Evolutionary conservation across 2,797 vertebrate species (phyloP).

Genomic region (Anabas testudineus): DNA sequence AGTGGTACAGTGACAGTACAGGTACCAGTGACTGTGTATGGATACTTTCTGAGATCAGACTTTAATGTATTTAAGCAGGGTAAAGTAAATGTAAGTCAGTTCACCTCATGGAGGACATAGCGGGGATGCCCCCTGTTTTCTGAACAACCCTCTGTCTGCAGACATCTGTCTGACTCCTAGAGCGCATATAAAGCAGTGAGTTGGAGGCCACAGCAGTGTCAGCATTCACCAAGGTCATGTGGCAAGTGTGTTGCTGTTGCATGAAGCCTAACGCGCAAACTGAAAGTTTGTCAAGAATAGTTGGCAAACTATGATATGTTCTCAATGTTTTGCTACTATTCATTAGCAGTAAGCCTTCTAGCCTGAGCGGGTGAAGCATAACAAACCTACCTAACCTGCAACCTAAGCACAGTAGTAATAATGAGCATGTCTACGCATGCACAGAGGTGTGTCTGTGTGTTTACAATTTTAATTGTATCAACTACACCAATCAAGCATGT

Average conservation of each 20-base stretch:
- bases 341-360: background rate
- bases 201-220: slow-evolving; percentile 15
- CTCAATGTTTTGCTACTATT: too few relatives aligned
- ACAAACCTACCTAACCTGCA: background rate
- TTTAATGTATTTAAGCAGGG: background rate
- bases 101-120: background rate
- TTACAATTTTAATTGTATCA: too few relatives aligned
- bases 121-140: slow-evolving; percentile 32
- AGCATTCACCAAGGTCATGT: slow-evolving; percentile 18
- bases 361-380: background rate
- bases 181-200: slow-evolving; percentile 10
- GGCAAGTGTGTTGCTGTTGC: background rate
- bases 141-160: slow-evolving; percentile 40
- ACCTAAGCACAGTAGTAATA: background rate
- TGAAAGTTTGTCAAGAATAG: background rate
- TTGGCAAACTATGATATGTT: background rate
- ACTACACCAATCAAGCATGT: too few relatives aligned
- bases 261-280: background rate
- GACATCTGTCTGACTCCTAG: slow-evolving; percentile 17
- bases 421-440: too few relatives aligned
- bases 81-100: background rate
- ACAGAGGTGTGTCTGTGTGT: too few relatives aligned
- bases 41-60: background rate
- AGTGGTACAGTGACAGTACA: background rate
- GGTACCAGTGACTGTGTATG: background rate